Evolutionary conservation across 2,888 invertebrate genomes (phyloP).

Genomic region (Arenicola marina): DNA sequence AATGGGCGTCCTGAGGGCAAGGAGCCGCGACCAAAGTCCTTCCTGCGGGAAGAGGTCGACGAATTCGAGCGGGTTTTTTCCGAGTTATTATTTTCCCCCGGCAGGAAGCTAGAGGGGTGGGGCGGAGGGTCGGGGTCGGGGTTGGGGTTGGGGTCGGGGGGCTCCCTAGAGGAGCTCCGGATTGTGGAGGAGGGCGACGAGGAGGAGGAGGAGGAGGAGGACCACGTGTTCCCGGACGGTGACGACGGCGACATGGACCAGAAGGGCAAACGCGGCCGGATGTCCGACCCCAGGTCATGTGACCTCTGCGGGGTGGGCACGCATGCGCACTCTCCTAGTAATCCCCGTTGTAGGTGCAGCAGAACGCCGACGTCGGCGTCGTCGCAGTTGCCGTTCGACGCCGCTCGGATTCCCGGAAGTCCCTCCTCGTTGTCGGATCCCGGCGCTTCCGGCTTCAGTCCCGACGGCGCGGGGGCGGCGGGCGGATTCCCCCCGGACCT

Average conservation of each 20-base stretch:
- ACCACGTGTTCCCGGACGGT: neutral
- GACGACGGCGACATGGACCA: neutral
- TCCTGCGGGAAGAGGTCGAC: constrained; percentile 30
- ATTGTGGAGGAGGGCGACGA: neutral
- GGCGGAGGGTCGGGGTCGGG: neutral
- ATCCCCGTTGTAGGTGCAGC: neutral
- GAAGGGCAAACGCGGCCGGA: too few relatives aligned
- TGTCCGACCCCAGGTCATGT: neutral
- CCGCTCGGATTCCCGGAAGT: neutral
- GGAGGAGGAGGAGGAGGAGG: neutral
- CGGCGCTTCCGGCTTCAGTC: neutral
- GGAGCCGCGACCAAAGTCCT: constrained; percentile 29
- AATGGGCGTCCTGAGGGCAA: too few relatives aligned
- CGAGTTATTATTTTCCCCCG: constrained; percentile 13
- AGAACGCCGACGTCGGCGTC: neutral
- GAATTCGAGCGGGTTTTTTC: constrained; percentile 24
- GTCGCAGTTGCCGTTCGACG: too few relatives aligned
- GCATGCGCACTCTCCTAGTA: neutral
- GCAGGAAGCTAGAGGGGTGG: neutral
- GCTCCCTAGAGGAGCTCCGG: neutral
- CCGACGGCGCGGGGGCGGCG: neutral
- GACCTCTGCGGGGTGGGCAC: neutral
- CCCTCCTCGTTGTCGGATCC: neutral
- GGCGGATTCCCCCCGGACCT: too few relatives aligned
- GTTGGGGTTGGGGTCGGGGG: neutral